phyloP scores from a whole-genome alignment of 2,888 invertebrate species.

The Epirrhoe tristata region DNA sequence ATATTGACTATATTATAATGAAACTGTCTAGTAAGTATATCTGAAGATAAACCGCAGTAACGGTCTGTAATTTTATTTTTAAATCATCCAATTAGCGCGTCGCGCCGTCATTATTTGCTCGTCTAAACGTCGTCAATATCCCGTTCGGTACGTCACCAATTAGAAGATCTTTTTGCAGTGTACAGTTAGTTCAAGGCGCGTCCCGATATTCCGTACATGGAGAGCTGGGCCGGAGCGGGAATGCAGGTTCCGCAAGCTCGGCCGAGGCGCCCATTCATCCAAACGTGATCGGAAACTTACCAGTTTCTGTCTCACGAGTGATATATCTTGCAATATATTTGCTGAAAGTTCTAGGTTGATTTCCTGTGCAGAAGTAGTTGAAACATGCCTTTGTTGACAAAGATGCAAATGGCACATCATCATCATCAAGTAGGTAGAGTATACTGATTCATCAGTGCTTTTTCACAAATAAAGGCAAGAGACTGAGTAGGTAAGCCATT shows the following conservation, averaged over 20 bases:
- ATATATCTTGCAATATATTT: neutral
- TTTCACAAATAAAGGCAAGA: no score
- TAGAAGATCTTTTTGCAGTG: conserved; percentile 68
- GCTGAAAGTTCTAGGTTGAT: neutral
- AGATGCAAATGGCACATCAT: no score
- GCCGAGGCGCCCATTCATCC: conserved; percentile 37
- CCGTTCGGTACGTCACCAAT: conserved; percentile 59
- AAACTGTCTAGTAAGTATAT: neutral
- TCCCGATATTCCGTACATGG: conserved; percentile 75
- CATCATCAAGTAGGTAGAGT: no score
- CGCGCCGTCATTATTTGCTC: conserved; percentile 34
- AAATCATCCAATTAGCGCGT: conserved; percentile 43
- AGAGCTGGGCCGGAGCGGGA: conserved; percentile 66
- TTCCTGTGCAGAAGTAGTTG: neutral
- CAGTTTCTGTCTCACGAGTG: conserved; percentile 39
- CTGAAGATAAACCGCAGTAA: conserved; percentile 9
- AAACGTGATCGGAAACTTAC: conserved; percentile 41
- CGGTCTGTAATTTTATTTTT: conserved; percentile 36
- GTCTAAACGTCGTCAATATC: conserved; percentile 47
- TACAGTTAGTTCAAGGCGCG: conserved; percentile 66
- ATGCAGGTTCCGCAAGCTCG: conserved; percentile 57
- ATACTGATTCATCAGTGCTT: no score
- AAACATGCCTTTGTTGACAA: no score
- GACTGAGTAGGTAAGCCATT: neutral
- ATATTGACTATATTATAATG: neutral